A percentile compares a stretch with the other conserved stretches of the same genome.
Conservation (phyloP, 2,888 invertebrate genomes). For the Embidobia sp. region DNA sequence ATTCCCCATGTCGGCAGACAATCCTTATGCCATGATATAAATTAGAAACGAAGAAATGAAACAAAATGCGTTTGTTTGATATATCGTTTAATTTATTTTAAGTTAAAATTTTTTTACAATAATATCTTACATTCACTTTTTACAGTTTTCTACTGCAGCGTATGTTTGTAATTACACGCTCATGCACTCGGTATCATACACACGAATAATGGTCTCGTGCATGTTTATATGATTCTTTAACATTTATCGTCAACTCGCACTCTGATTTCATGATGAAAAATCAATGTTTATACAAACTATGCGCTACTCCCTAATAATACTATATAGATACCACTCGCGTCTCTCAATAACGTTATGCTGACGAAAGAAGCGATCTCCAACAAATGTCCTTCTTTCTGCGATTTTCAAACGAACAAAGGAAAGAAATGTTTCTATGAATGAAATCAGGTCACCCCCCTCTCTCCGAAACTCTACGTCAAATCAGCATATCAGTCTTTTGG, state of each 20-base stretch:
- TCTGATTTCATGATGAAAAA: conserved; percentile 69
- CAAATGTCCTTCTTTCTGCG: conserved; percentile 63
- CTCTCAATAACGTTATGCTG: conserved; percentile 38
- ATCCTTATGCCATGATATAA: too few species aligned
- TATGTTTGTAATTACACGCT: conserved; percentile 59
- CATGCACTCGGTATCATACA: conserved; percentile 58
- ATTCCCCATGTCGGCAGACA: too few species aligned
- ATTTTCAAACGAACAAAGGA: conserved; percentile 61
- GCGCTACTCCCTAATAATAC: conserved; percentile 81
- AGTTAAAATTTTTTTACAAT: conserved; percentile 82
- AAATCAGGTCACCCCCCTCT: conserved; percentile 37
- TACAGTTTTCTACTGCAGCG: conserved; percentile 71
- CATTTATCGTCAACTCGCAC: conserved; percentile 58
- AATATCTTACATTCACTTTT: conserved; percentile 80
- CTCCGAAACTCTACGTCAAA: conserved; percentile 23
- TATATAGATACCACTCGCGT: conserved; percentile 76
- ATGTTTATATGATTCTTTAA: conserved; percentile 46
- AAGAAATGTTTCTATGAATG: neutral
- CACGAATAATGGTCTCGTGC: conserved; percentile 55
- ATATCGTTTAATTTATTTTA: conserved; percentile 82
- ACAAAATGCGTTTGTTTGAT: conserved; percentile 70
- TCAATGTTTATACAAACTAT: conserved; percentile 79
- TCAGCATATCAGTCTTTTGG: conserved; percentile 67
- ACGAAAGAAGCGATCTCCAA: conserved; percentile 1
- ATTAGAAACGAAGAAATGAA: conserved; percentile 11